Percentiles rank a stretch among this genome's conserved stretches.
Evolutionary conservation across 2,797 vertebrate genomes (phyloP).

Genomic region (Dendrocincla tyrannina): DNA sequence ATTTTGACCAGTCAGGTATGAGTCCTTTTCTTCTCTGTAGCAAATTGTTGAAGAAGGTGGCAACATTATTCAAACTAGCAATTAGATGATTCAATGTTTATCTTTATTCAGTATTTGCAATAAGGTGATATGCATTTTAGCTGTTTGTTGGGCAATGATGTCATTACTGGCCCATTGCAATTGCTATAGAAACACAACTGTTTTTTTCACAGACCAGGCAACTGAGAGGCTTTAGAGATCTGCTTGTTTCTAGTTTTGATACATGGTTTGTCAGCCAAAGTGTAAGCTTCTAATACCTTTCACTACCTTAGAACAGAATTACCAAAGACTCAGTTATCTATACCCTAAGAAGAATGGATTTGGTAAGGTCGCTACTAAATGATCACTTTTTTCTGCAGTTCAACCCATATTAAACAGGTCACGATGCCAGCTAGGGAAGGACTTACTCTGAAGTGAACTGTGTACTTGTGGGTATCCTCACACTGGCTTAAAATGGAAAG

Average conservation of each 20-base stretch:
- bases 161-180: constrained; percentile 38
- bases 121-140: constrained; percentile 42
- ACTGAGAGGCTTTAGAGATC: constrained; percentile 8
- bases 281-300: neutral
- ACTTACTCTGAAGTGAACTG: neutral
- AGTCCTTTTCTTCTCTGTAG: constrained; percentile 30
- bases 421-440: neutral
- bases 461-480: neutral
- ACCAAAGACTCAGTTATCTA: neutral
- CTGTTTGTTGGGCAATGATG: constrained; percentile 46
- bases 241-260: neutral
- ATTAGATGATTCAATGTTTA: constrained; percentile 75
- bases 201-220: constrained; percentile 34
- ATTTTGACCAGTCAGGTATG: constrained; percentile 55
- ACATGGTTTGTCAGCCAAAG: neutral
- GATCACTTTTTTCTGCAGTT: neutral
- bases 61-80: constrained; percentile 54
- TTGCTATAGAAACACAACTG: constrained; percentile 72
- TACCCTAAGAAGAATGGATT: neutral
- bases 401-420: neutral
- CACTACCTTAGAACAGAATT: neutral
- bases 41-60: constrained; percentile 41
- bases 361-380: neutral
- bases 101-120: constrained; percentile 44
- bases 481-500: neutral